Conservation (phyloP, 2,113 vertebrate species). For the Erythrocercus mccallii region DNA sequence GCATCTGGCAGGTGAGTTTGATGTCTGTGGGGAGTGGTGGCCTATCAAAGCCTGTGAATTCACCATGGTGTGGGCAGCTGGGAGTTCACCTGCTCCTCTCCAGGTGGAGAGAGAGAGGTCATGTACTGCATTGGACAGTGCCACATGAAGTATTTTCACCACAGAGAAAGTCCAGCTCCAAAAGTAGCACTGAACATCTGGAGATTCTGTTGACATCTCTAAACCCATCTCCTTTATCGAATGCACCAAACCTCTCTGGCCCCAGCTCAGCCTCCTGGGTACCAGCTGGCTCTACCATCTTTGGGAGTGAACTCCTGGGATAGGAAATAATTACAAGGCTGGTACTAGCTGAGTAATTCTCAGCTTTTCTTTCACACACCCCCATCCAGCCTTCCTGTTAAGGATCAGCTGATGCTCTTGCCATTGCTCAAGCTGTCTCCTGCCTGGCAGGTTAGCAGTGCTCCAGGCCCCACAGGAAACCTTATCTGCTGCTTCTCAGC, state of each 20-base stretch:
- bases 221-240: neutral
- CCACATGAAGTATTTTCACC: neutral
- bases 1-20: neutral
- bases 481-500: neutral
- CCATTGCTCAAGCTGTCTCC: neutral
- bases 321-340: conserved; percentile 21
- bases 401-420: conserved; percentile 33
- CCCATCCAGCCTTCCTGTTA: neutral
- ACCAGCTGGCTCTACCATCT: neutral
- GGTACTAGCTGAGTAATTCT: neutral
- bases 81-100: neutral
- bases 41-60: neutral
- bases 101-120: neutral
- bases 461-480: neutral
- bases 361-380: neutral
- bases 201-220: neutral
- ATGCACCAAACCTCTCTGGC: neutral
- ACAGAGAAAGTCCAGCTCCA: neutral
- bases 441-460: neutral
- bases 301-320: neutral
- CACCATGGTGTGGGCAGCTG: neutral
- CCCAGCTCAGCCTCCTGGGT: neutral
- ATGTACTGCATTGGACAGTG: neutral
- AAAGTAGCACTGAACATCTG: neutral
- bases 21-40: neutral